Evolutionary conservation across 2,113 vertebrate species (phyloP).

Genomic region (Ginglymostoma cirratum): DNA sequence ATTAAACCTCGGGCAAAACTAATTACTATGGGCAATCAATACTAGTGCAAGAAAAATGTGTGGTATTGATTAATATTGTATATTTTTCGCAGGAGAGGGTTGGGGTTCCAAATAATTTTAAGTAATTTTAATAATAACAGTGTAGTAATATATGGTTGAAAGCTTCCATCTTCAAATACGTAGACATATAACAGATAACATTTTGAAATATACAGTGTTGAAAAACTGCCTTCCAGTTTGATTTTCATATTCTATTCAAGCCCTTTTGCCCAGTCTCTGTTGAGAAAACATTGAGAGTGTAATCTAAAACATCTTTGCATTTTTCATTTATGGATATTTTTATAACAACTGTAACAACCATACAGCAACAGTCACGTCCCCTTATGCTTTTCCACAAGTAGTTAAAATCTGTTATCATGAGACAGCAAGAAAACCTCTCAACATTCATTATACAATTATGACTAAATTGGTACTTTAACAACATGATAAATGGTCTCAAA

Average conservation of each 20-base stretch:
- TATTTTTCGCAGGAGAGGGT: no score
- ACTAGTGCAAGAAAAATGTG: no score
- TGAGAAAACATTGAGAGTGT: background rate
- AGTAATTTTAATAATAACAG: no score
- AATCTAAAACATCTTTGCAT: background rate
- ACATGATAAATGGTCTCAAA: background rate
- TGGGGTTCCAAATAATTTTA: no score
- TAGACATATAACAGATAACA: no score
- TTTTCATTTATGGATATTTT: background rate
- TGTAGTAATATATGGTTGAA: no score
- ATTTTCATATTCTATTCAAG: background rate
- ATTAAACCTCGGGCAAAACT: no score
- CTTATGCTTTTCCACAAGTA: background rate
- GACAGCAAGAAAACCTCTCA: background rate
- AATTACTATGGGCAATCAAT: no score
- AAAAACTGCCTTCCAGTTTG: background rate
- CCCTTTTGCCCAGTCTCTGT: background rate
- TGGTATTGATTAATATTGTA: no score
- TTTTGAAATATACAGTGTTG: background rate
- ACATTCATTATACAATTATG: background rate
- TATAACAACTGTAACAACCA: background rate
- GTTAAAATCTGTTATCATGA: background rate
- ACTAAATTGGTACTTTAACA: background rate
- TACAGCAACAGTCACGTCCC: background rate
- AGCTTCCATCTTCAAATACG: no score